Percentiles rank a stretch among this genome's conserved stretches.
Conservation (phyloP, 2,113 vertebrate species). For the Myiozetetes cayanensis region DNA sequence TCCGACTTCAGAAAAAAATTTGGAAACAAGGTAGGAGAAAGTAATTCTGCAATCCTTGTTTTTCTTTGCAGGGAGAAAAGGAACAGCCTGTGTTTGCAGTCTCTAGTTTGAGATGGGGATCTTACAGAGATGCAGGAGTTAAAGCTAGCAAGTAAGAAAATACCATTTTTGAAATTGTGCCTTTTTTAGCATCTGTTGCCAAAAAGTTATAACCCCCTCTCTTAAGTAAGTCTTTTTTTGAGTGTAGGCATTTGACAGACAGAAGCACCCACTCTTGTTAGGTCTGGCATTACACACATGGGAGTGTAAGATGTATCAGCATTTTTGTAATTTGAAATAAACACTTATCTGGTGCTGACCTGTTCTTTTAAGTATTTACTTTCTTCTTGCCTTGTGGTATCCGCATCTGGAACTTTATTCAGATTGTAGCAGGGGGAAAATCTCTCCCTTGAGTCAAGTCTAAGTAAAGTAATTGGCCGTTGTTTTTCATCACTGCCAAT, state of each 20-base stretch:
- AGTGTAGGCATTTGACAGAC: neutral
- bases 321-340: neutral
- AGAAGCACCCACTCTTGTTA: neutral
- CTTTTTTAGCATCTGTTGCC: neutral
- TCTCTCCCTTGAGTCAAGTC: conserved; percentile 7
- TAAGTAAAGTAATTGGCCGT: neutral
- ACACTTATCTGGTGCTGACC: neutral
- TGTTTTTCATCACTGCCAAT: neutral
- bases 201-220: neutral
- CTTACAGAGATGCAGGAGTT: conserved; percentile 87
- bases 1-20: neutral
- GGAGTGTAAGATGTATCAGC: neutral
- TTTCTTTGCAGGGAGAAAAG: conserved; percentile 83
- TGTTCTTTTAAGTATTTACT: neutral
- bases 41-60: neutral
- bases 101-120: conserved; percentile 91
- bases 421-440: neutral
- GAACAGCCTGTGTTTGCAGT: conserved; percentile 94
- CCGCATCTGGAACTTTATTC: neutral
- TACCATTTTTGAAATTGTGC: neutral
- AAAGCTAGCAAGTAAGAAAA: conserved; percentile 89
- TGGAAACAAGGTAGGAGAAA: neutral
- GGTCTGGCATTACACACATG: neutral
- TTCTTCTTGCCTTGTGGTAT: neutral
- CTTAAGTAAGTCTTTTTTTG: neutral